Conservation (phyloP, 2,797 vertebrate species). For the Mus spretus region DNA sequence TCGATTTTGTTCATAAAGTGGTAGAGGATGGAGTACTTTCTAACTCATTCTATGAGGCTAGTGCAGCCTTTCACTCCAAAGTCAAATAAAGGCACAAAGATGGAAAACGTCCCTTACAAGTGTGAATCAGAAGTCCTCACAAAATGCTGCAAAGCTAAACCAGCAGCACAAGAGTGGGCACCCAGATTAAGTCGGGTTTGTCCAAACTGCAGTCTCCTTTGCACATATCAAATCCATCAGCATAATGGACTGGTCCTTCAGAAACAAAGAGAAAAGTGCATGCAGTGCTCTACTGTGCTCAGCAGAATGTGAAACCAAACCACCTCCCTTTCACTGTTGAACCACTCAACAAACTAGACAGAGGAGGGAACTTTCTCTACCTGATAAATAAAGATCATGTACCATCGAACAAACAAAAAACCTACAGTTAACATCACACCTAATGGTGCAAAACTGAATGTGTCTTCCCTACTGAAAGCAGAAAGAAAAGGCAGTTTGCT, state of each 20-base stretch:
- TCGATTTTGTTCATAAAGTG: neutral
- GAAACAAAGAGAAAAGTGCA: neutral
- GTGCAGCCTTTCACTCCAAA: neutral
- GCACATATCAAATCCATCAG: neutral
- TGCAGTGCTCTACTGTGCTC: neutral
- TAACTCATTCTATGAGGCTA: neutral
- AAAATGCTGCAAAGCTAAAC: neutral
- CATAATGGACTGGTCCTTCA: neutral
- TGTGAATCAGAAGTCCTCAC: neutral
- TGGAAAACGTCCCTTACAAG: neutral
- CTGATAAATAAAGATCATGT: constrained; percentile 34
- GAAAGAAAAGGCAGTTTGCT: neutral
- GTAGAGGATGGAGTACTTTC: neutral
- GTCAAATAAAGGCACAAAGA: neutral
- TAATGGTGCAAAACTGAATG: neutral
- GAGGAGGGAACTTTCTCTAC: neutral
- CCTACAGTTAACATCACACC: constrained; percentile 6
- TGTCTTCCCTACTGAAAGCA: neutral
- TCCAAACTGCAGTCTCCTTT: neutral
- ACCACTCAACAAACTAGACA: neutral
- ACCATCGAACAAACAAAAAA: constrained; percentile 16
- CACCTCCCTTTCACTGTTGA: neutral
- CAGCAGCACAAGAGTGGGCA: neutral
- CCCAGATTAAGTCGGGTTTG: too few species aligned
- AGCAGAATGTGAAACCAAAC: neutral